Base-by-base conservation (phyloP, 2,797 vertebrate genomes). In the Myoxocephalus aenaeus region DNA sequence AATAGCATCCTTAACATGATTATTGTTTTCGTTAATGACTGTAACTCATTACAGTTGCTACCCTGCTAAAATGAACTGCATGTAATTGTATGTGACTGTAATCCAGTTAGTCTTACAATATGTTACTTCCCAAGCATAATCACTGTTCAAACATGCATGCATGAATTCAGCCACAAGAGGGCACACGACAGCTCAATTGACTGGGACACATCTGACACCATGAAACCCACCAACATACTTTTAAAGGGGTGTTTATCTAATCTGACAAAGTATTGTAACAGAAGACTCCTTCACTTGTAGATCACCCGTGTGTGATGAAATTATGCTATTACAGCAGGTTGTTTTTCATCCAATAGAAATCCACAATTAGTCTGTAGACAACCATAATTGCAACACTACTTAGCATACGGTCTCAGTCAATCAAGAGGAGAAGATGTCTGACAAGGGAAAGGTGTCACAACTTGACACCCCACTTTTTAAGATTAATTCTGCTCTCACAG, bases 141-240 rank as follows among this genome's bases (percentile, higher is more conserved):
- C 25, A n/a, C 15, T 15, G n/a, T n/a, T 14, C 48, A 38, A 27
- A 71, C 27, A 32, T 72, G 72, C 72, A 56, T 5, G 10, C 20
- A 75, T 22, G 44, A 0, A 59, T 62, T 74, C 27, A 38, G 57
- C 90, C 92, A 90, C 89, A 83, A 84, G 90, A 86, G 88, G 91
- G 87, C 87, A 7, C 36, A 48, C 54, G 12, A 66, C 13, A 38
- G 40, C 48, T 70, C 5, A 65, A 8, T 38, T 50, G 27, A 69
- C 4, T n/a, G 12, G 5, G n/a, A 53, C 5, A 36, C 3, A 40
- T 44, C 32, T 62, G 40, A 57, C 7, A 58, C 36, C 17, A 57
- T 15, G 64, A 74, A 29, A 50, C 14, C 29, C 48, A 70, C 53
- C 15, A 3, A 51, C 12, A 7, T 27, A 27, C 5, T 32, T 62